Percentiles rank a stretch among this genome's conserved stretches.
phyloP scores from a whole-genome alignment of 2,113 vertebrate genomes.

The Pedionomus torquatus region DNA sequence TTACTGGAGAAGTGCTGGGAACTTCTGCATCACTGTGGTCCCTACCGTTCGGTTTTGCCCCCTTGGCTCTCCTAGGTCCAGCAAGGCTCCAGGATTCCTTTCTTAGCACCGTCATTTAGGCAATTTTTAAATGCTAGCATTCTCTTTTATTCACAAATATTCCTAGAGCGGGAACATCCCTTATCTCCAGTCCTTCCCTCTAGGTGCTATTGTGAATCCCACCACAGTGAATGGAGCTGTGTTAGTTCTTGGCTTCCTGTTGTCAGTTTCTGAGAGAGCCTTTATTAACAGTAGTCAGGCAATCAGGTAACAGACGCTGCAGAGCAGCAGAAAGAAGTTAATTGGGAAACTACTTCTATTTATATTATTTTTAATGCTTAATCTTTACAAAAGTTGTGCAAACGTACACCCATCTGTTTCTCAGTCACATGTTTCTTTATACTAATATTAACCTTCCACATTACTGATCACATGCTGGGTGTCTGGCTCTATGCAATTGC shows the following conservation, averaged over 20 bases:
- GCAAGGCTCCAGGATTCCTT: background rate
- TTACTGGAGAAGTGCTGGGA: background rate
- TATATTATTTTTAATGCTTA: background rate
- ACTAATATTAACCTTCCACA: background rate
- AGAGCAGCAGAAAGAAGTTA: background rate
- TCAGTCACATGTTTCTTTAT: background rate
- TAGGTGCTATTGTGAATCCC: background rate
- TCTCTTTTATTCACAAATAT: background rate
- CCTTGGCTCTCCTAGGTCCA: background rate
- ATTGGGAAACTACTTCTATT: background rate
- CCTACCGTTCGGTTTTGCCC: background rate
- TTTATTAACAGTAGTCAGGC: background rate
- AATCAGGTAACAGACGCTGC: background rate
- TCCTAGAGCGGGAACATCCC: background rate
- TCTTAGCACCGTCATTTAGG: background rate
- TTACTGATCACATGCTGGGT: background rate
- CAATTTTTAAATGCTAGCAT: background rate
- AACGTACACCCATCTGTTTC: background rate
- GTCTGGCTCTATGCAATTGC: background rate
- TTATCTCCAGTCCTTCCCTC: background rate
- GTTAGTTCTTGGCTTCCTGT: background rate
- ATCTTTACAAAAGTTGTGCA: background rate
- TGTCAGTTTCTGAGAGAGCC: background rate
- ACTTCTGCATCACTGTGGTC: background rate
- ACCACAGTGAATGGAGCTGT: background rate